These are phyloP conservation scores for Hydrotaea diabolus DNA, from an alignment of 2,888 invertebrate genomes.

Conservation along the genomic window DNA sequence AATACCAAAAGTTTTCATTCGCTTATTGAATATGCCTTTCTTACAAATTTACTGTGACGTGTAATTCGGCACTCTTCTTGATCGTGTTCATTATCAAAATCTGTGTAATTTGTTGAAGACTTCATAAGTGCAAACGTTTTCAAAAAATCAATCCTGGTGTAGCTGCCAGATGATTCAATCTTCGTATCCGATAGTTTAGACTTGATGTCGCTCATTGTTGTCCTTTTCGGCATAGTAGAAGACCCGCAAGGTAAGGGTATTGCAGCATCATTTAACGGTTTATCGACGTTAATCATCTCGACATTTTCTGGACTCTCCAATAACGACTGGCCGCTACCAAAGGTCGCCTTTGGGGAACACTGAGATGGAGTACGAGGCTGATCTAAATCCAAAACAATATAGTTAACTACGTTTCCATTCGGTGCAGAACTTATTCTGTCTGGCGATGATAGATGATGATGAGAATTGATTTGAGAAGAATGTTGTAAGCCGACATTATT, in stretches of 20 bases:
- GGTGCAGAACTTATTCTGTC: constrained; percentile 17
- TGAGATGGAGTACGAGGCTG: constrained; percentile 77
- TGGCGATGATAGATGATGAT: constrained; percentile 1
- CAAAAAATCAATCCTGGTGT: constrained; percentile 91
- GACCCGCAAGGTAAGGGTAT: constrained; percentile 39
- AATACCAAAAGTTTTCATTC: too few relatives aligned
- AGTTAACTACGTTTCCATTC: constrained; percentile 78
- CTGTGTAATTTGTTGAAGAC: constrained; percentile 80
- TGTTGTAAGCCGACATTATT: background rate
- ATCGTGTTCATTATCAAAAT: constrained; percentile 84
- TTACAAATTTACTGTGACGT: constrained; percentile 88
- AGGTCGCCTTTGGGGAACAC: constrained; percentile 68
- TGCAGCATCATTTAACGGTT: background rate
- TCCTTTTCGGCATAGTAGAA: constrained; percentile 58
- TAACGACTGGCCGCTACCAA: constrained; percentile 71
- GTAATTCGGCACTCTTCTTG: constrained; percentile 89
- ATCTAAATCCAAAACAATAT: constrained; percentile 79
- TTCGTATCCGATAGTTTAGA: constrained; percentile 48
- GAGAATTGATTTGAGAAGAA: constrained; percentile 37
- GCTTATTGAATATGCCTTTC: constrained; percentile 84
- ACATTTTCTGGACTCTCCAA: constrained; percentile 10
- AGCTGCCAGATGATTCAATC: constrained; percentile 72
- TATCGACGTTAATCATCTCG: constrained; percentile 11
- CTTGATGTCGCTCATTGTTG: constrained; percentile 49
- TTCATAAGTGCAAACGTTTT: constrained; percentile 95